Evolutionary conservation across 2,888 invertebrate genomes (phyloP).

Genomic region (Drosophila mimica): DNA sequence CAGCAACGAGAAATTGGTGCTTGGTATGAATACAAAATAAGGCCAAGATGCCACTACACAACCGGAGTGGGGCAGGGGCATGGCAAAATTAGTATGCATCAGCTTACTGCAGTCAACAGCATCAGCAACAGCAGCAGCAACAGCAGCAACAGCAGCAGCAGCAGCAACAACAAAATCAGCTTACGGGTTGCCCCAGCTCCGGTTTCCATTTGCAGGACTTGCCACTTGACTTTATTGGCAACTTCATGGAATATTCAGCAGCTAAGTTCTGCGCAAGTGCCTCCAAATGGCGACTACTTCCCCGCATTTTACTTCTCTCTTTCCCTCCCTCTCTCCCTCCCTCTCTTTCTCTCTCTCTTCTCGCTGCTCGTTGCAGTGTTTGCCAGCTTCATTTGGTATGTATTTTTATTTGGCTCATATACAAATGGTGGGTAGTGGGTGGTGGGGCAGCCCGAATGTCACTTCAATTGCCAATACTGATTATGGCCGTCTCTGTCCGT

Average conservation of each 20-base stretch:
- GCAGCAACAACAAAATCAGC: conserved; percentile 14
- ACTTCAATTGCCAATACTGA: conserved; percentile 82
- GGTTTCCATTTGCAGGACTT: conserved; percentile 61
- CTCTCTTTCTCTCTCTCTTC: neutral
- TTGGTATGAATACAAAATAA: conserved; percentile 84
- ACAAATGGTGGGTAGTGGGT: conserved; percentile 61
- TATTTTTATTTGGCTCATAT: conserved; percentile 82
- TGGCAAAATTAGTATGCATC: conserved; percentile 76
- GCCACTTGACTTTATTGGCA: conserved; percentile 83
- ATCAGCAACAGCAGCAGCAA: conserved; percentile 37
- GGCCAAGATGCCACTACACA: conserved; percentile 71
- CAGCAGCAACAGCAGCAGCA: conserved; percentile 25
- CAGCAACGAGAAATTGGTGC: conserved; percentile 78
- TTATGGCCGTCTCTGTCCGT: conserved; percentile 59
- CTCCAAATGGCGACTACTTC: conserved; percentile 50
- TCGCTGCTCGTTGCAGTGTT: conserved; percentile 18
- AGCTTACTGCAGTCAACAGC: conserved; percentile 69
- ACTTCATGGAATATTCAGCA: conserved; percentile 82
- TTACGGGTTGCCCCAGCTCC: conserved; percentile 15
- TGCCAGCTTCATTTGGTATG: conserved; percentile 73
- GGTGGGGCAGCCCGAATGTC: conserved; percentile 62
- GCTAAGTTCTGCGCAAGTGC: conserved; percentile 75
- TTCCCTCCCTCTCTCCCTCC: neutral
- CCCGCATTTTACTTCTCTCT: neutral
- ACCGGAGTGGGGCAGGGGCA: neutral